These are phyloP conservation scores for Acanthopagrus latus DNA, from an alignment of 2,797 vertebrate genomes.

Conservation along the genomic window DNA sequence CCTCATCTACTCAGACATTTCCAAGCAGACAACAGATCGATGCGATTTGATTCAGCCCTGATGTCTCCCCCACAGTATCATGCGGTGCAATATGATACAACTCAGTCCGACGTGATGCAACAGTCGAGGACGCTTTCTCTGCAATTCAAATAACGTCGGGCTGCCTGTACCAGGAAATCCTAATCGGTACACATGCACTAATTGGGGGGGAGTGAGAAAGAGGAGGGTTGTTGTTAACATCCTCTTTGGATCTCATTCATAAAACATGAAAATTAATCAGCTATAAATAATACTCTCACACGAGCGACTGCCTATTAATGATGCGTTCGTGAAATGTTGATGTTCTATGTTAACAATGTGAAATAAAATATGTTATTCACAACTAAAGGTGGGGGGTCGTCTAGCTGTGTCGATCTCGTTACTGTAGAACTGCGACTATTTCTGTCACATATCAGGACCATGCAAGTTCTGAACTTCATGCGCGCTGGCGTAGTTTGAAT, in stretches of 20 bases:
- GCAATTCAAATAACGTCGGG: conserved; percentile 11
- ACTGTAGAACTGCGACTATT: not conserved
- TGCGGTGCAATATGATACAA: conserved; percentile 40
- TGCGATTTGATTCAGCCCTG: conserved; percentile 49
- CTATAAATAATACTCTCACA: conserved; percentile 22
- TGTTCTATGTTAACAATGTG: conserved; percentile 4
- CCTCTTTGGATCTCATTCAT: conserved; percentile 32
- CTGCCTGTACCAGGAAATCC: conserved; percentile 9
- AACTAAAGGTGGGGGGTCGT: not conserved
- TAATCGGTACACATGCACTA: conserved; percentile 21
- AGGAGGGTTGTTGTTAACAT: not conserved
- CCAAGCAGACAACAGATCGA: conserved; percentile 63
- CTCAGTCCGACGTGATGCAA: conserved; percentile 31
- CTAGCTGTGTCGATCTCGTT: not conserved
- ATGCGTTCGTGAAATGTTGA: conserved; percentile 20
- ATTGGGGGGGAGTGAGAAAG: not conserved
- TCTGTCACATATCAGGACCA: not conserved
- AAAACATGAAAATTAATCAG: conserved; percentile 37
- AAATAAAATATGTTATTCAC: conserved; percentile 6
- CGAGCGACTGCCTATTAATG: conserved; percentile 8
- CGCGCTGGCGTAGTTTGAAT: not conserved
- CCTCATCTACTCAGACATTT: conserved; percentile 50
- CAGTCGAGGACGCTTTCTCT: conserved; percentile 1
- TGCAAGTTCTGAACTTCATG: not conserved
- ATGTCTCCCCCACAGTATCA: conserved; percentile 38